These are phyloP conservation scores for Doris montereyensis DNA, from an alignment of 2,888 invertebrate genomes.

Conservation along the genomic window DNA sequence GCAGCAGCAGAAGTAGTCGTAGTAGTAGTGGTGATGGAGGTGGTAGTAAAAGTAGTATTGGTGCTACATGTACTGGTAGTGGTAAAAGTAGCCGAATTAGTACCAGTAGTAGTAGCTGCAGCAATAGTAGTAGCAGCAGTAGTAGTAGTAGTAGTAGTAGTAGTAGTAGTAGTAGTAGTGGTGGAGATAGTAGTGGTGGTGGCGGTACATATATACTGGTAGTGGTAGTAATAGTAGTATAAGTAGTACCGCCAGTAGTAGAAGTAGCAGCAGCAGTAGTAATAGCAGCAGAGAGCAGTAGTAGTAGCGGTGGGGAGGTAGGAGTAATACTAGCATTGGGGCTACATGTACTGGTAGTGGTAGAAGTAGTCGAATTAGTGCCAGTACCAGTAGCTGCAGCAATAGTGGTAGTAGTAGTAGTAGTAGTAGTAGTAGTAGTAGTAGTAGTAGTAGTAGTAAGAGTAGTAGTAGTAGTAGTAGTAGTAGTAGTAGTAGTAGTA, in stretches of 20 bases:
- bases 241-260: conserved; percentile 2
- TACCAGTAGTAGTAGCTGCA: too few species aligned
- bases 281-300: conserved; percentile 1
- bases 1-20: too few species aligned
- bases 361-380: conserved; percentile 2
- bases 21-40: too few species aligned
- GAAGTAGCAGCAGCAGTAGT: conserved; percentile 8
- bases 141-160: conserved; percentile 2
- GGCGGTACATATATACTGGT: conserved; percentile 13
- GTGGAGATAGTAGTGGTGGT: conserved; percentile 4
- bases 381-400: background rate
- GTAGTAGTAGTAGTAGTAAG: conserved; percentile 16
- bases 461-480: conserved; percentile 15
- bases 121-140: conserved; percentile 14
- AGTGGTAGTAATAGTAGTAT: background rate
- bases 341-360: background rate
- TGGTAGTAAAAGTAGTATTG: background rate
- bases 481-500: background rate
- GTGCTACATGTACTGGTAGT: background rate
- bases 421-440: background rate
- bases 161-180: too few species aligned
- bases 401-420: background rate
- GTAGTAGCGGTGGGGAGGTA: conserved; percentile 4
- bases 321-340: too few species aligned
- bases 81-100: too few species aligned